A percentile compares a stretch with the other conserved stretches of the same genome.
Conservation (phyloP, 2,888 invertebrate species). For the Hofmannophila pseudospretella region DNA sequence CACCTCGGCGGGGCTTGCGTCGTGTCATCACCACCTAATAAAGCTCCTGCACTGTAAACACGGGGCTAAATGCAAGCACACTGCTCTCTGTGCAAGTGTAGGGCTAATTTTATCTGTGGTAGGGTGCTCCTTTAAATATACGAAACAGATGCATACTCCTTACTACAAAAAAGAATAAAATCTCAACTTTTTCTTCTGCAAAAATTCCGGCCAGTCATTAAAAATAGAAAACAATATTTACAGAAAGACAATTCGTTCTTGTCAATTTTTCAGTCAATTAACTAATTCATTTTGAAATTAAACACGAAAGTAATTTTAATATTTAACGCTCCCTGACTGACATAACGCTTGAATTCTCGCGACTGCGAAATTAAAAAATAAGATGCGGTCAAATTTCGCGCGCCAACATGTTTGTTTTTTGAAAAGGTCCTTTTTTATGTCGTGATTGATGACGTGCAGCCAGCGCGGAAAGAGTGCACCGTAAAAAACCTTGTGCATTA, state of each 20-base stretch:
- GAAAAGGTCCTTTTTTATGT: conserved; percentile 35
- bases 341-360: conserved; percentile 36
- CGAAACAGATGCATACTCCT: not conserved
- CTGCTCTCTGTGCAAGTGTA: conserved; percentile 1
- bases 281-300: conserved; percentile 27
- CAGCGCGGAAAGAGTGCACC: conserved; percentile 37
- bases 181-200: too few relatives aligned
- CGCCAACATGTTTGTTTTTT: conserved; percentile 39
- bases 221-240: too few relatives aligned
- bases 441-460: conserved; percentile 46
- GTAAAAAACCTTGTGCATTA: conserved; percentile 49
- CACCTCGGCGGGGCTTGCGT: conserved; percentile 20
- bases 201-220: too few relatives aligned
- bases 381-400: conserved; percentile 33
- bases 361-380: conserved; percentile 27
- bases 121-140: conserved; percentile 1
- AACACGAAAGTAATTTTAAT: conserved; percentile 20
- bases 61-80: conserved; percentile 21
- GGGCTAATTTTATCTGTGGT: conserved; percentile 11
- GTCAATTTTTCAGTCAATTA: conserved; percentile 37
- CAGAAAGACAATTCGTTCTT: too few relatives aligned
- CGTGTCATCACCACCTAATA: conserved; percentile 55
- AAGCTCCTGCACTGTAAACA: conserved; percentile 39
- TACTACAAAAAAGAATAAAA: too few relatives aligned
- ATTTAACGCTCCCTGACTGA: conserved; percentile 23